Conservation (phyloP, 2,888 invertebrate species). For the Drosophila mimetica region DNA sequence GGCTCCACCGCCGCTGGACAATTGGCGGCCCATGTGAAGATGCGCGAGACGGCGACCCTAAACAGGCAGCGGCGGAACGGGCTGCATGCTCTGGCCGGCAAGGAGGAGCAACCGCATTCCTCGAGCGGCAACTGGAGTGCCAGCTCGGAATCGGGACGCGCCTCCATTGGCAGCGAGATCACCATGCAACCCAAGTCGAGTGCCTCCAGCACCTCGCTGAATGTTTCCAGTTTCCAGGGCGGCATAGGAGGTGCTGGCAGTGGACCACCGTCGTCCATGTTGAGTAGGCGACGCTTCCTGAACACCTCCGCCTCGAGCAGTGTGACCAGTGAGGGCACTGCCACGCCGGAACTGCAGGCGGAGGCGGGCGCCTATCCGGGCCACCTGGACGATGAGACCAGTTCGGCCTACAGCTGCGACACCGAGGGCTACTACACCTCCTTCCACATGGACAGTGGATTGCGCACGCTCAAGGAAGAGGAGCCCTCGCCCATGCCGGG, state of each 20-base stretch:
- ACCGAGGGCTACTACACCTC: constrained; percentile 99
- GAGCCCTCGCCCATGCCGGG: constrained; percentile 85
- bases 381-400: constrained; percentile 92
- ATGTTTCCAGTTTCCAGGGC: constrained; percentile 85
- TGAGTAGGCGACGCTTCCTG: constrained; percentile 88
- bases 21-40: constrained; percentile 86
- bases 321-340: constrained; percentile 93
- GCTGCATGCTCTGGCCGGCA: constrained; percentile 84
- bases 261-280: constrained; percentile 89
- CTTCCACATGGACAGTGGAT: constrained; percentile 97
- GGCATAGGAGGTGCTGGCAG: constrained; percentile 79
- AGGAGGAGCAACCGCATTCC: constrained; percentile 93
- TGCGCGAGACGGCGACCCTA: constrained; percentile 90
- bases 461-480: constrained; percentile 93
- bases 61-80: constrained; percentile 89
- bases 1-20: constrained; percentile 44
- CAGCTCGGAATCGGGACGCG: constrained; percentile 94
- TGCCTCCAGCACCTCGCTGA: constrained; percentile 89
- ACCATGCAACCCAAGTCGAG: constrained; percentile 89
- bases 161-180: constrained; percentile 93
- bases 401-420: constrained; percentile 97
- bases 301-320: constrained; percentile 93
- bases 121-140: constrained; percentile 98
- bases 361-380: constrained; percentile 86
- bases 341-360: constrained; percentile 91